phyloP scores from a whole-genome alignment of 2,797 vertebrate genomes.

The Hozukius guyotensis region DNA sequence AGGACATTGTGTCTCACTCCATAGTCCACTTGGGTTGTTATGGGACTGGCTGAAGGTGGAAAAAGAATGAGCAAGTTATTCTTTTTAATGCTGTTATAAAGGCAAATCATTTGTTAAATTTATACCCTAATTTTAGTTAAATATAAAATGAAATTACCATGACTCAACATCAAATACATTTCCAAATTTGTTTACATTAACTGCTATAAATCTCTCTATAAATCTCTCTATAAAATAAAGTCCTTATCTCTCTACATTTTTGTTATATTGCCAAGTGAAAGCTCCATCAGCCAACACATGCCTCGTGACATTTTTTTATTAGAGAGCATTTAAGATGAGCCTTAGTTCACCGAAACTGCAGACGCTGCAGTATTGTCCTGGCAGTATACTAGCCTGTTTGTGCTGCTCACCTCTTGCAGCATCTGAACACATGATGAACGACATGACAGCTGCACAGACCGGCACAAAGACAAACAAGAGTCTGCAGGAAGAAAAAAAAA shows the following conservation, averaged over 20 bases:
- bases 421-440: conserved; percentile 29
- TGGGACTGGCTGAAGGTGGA: conserved; percentile 31
- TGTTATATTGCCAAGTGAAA: background rate
- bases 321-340: background rate
- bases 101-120: background rate
- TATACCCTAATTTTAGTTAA: background rate
- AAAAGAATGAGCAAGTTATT: background rate
- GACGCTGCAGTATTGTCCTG: background rate
- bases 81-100: background rate
- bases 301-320: background rate
- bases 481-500: conserved; percentile 37
- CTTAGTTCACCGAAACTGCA: background rate
- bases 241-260: background rate
- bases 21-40: background rate
- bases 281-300: background rate
- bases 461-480: conserved; percentile 27
- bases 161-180: background rate
- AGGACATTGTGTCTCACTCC: background rate
- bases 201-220: background rate
- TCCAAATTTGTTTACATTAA: background rate
- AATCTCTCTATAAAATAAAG: background rate
- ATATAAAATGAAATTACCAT: background rate
- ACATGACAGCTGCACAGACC: conserved; percentile 44
- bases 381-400: background rate
- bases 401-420: conserved; percentile 66